A percentile compares a stretch with the other conserved stretches of the same genome.
These are phyloP conservation scores for Trachelus iudaicus DNA, from an alignment of 2,888 invertebrate species.

Conservation along the genomic window DNA sequence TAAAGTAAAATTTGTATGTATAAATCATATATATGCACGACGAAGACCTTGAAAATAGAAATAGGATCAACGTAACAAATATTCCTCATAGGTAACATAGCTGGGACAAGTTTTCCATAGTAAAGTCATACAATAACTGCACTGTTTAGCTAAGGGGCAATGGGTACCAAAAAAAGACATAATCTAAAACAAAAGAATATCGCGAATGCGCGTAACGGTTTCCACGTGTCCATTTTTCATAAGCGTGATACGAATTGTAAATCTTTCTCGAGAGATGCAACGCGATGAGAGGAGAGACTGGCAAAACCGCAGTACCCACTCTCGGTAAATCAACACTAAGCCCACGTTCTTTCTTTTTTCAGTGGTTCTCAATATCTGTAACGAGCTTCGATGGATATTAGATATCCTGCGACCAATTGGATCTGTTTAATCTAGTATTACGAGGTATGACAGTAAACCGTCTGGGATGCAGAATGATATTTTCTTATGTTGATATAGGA, in stretches of 20 bases:
- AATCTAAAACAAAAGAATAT: not conserved
- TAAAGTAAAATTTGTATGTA: too few relatives aligned
- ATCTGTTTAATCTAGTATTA: not conserved
- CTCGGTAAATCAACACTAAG: conserved; percentile 29
- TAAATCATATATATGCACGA: not conserved
- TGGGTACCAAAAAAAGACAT: not conserved
- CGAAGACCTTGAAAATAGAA: not conserved
- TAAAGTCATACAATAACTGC: not conserved
- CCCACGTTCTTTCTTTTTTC: conserved; percentile 11
- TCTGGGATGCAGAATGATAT: not conserved
- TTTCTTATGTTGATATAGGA: not conserved
- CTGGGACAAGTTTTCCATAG: not conserved
- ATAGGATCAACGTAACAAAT: not conserved
- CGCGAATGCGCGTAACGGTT: conserved; percentile 14
- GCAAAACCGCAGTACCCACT: conserved; percentile 19
- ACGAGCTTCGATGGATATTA: conserved; percentile 3
- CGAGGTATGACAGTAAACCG: not conserved
- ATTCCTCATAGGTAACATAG: not conserved
- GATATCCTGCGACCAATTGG: not conserved
- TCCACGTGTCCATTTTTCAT: conserved; percentile 20
- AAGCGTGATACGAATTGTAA: conserved; percentile 20
- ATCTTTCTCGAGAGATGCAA: conserved; percentile 12
- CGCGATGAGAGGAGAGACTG: not conserved
- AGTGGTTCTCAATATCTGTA: conserved; percentile 24
- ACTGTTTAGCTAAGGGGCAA: not conserved